Evolutionary conservation across 1,140 invertebrate genomes (phyloP).

Genomic region (Drosophila lacteicornis): DNA sequence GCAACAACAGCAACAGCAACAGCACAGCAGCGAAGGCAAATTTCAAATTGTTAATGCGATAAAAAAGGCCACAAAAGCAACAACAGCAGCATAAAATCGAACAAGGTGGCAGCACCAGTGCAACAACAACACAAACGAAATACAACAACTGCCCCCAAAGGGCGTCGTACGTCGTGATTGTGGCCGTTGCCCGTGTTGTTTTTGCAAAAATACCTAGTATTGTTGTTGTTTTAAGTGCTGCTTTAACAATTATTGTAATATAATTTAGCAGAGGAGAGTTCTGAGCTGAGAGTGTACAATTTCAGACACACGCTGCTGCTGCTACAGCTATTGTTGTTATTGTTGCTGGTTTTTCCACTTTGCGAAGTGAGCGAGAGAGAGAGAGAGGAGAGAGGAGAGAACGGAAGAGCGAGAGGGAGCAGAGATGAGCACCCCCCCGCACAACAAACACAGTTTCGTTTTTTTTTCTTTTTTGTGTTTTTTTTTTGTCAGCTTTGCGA

Average conservation of each 20-base stretch:
- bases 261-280: slow-evolving; percentile 8
- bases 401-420: slow-evolving; percentile 7
- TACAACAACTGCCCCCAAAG: slow-evolving; percentile 33
- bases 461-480: background rate
- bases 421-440: slow-evolving; percentile 30
- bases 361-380: slow-evolving; percentile 5
- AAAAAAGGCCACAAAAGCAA: slow-evolving; percentile 32
- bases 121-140: slow-evolving; percentile 11
- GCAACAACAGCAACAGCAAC: slow-evolving; percentile 17
- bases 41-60: slow-evolving; percentile 31
- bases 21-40: slow-evolving; percentile 16
- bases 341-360: slow-evolving; percentile 35
- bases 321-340: slow-evolving; percentile 28
- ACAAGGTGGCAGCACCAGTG: slow-evolving; percentile 60
- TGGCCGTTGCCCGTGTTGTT: slow-evolving; percentile 9
- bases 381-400: slow-evolving; percentile 23
- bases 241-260: slow-evolving; percentile 25
- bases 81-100: slow-evolving; percentile 54
- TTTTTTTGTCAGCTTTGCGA: background rate
- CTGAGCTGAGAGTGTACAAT: slow-evolving; percentile 1
- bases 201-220: slow-evolving; percentile 15
- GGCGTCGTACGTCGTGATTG: slow-evolving; percentile 54
- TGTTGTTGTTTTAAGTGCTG: slow-evolving; percentile 14
- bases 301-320: slow-evolving; percentile 27
- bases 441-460: slow-evolving; percentile 18